Evolutionary conservation across 2,888 invertebrate species (phyloP).

Genomic region (Pandemis heparana): DNA sequence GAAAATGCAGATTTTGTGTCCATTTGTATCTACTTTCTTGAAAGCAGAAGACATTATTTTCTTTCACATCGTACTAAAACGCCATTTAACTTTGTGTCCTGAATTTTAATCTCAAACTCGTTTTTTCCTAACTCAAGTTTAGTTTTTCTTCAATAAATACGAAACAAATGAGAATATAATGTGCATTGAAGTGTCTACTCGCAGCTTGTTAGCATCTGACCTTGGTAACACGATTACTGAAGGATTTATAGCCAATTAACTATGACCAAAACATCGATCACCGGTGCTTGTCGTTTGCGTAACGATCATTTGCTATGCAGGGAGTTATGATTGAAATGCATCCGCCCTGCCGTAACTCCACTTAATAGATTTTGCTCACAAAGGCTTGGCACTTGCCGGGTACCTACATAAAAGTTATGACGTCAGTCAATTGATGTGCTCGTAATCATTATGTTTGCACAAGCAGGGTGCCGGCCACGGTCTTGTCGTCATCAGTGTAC

Average conservation of each 20-base stretch:
- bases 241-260: conserved; percentile 9
- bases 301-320: conserved; percentile 22
- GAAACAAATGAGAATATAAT: not conserved
- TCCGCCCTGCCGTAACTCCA: conserved; percentile 19
- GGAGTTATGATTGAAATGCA: conserved; percentile 28
- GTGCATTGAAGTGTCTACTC: not conserved
- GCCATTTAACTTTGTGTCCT: too few relatives aligned
- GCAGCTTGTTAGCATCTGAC: not conserved
- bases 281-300: conserved; percentile 19
- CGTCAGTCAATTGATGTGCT: conserved; percentile 55
- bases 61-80: not conserved
- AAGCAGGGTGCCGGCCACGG: conserved; percentile 6
- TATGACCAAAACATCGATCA: conserved; percentile 17
- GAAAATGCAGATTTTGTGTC: not conserved
- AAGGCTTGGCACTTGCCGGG: conserved; percentile 42
- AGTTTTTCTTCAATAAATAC: too few relatives aligned
- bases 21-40: not conserved
- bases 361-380: conserved; percentile 25
- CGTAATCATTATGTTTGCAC: conserved; percentile 40
- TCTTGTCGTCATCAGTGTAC: not conserved
- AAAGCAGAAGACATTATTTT: not conserved
- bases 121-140: too few relatives aligned
- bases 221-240: not conserved
- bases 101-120: too few relatives aligned
- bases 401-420: conserved; percentile 47